phyloP scores from a whole-genome alignment of 2,113 vertebrate genomes.

The Genyomyrus donnyi region DNA sequence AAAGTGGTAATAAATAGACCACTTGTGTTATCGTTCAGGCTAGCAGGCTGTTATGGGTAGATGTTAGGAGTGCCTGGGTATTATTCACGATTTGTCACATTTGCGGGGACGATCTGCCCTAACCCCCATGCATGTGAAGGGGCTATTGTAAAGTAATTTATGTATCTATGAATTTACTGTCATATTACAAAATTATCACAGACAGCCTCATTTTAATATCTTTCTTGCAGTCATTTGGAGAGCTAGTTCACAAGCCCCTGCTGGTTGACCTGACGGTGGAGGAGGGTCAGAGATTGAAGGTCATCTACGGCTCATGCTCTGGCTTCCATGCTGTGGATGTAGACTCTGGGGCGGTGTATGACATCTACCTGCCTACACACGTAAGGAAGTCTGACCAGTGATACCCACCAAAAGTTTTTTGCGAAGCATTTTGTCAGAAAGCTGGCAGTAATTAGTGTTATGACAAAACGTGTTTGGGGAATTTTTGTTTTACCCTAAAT shows the following conservation, averaged over 20 bases:
- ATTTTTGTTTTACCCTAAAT: not conserved
- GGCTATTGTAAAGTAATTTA: not conserved
- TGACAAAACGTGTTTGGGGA: not conserved
- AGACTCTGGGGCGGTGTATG: constrained; percentile 92
- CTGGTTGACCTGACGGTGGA: constrained; percentile 95
- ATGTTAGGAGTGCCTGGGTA: not conserved
- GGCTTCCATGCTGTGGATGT: constrained; percentile 97
- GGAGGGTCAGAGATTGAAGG: constrained; percentile 94
- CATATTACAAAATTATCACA: not conserved
- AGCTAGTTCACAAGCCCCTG: constrained; percentile 88
- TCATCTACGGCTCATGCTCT: constrained; percentile 91
- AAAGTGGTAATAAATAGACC: not conserved
- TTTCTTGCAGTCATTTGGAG: constrained; percentile 80
- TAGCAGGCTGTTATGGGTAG: not conserved
- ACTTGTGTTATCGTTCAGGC: not conserved
- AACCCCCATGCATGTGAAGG: not conserved
- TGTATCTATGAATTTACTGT: not conserved
- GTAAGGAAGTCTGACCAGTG: constrained; percentile 60
- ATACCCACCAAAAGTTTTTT: not conserved
- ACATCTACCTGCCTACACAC: constrained; percentile 97
- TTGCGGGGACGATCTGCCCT: not conserved
- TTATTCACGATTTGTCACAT: not conserved
- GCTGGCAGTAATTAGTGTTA: not conserved
- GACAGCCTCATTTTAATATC: not conserved
- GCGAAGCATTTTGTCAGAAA: not conserved